Evolutionary conservation across 2,797 vertebrate species (phyloP).

Genomic region (Orientallactaga sibirica): DNA sequence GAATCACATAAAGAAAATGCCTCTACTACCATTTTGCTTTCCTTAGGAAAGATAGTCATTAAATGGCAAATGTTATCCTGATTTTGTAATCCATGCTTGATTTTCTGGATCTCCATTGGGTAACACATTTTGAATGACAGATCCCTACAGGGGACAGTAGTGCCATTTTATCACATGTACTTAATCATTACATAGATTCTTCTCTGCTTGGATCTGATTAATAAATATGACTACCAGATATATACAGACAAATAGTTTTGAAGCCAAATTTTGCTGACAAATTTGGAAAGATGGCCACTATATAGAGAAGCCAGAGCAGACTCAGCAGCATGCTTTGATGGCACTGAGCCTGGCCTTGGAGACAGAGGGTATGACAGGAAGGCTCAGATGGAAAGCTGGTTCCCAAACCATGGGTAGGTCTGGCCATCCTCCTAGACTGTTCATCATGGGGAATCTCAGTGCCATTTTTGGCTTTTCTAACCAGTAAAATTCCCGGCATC

Average conservation of each 20-base stretch:
- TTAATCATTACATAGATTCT: neutral
- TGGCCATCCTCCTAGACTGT: neutral
- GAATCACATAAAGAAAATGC: constrained; percentile 23
- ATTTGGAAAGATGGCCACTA: neutral
- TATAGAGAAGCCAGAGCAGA: neutral
- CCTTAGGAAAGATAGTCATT: neutral
- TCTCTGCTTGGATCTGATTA: constrained; percentile 9
- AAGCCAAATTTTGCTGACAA: constrained; percentile 1
- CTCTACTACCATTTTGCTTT: neutral
- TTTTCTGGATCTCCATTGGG: constrained; percentile 30
- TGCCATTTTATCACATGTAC: neutral
- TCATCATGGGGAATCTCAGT: neutral
- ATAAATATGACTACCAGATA: neutral
- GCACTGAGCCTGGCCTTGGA: neutral
- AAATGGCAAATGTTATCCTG: neutral
- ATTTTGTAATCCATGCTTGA: constrained; percentile 40
- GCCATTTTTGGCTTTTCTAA: neutral
- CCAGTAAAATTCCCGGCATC: neutral
- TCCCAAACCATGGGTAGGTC: fast-evolving
- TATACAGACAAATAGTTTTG: neutral
- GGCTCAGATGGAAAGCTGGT: neutral
- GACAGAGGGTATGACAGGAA: neutral
- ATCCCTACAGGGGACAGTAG: neutral
- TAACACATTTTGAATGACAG: neutral
- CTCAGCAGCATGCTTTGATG: neutral